phyloP scores from a whole-genome alignment of 2,113 vertebrate species.

The Paedocypris sp. region DNA sequence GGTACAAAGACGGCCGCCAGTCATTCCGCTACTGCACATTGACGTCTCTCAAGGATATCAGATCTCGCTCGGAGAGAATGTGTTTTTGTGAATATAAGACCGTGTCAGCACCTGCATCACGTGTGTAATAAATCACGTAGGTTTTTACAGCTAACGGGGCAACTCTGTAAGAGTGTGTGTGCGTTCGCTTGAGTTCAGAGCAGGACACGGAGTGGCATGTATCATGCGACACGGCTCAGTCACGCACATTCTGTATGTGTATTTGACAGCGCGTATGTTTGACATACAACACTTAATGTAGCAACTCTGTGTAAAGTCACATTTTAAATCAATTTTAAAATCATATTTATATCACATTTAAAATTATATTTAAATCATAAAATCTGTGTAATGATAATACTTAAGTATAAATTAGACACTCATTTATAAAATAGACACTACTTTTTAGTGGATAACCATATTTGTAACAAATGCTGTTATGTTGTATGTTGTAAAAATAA shows the following conservation, averaged over 20 bases:
- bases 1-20: constrained; percentile 19
- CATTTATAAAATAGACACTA: too few species aligned
- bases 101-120: neutral
- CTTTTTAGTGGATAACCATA: too few species aligned
- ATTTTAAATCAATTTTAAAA: too few species aligned
- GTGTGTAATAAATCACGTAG: constrained; percentile 16
- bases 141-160: constrained; percentile 5
- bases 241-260: constrained; percentile 33
- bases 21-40: constrained; percentile 23
- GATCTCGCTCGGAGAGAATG: constrained; percentile 4
- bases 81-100: neutral
- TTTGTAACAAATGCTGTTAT: too few species aligned
- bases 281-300: too few species aligned
- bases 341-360: too few species aligned
- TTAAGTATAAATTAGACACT: too few species aligned
- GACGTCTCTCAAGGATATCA: constrained; percentile 25
- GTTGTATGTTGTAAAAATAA: too few species aligned
- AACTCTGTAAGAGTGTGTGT: constrained; percentile 31
- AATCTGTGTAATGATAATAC: too few species aligned
- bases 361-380: too few species aligned
- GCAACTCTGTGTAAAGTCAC: too few species aligned
- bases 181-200: constrained; percentile 36
- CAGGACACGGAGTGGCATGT: constrained; percentile 36
- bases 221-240: constrained; percentile 36
- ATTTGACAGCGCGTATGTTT: neutral